Conservation (phyloP, 2,113 vertebrate species). For the Chascanopsetta lugubris region DNA sequence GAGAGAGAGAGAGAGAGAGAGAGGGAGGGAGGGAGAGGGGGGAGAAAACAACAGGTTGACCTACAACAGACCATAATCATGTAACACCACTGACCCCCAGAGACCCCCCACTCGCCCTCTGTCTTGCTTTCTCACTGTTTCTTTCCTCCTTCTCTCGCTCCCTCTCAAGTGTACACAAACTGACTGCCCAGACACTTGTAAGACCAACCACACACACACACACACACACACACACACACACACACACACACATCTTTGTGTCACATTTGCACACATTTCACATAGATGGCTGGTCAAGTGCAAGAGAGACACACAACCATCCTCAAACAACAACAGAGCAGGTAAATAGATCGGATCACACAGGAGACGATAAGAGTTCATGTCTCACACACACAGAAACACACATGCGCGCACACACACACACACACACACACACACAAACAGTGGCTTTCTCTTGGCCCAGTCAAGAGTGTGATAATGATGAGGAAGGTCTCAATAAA, state of each 20-base stretch:
- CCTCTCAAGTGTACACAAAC: constrained; percentile 57
- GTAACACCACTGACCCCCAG: constrained; percentile 73
- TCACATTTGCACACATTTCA: constrained; percentile 65
- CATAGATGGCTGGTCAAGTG: constrained; percentile 70
- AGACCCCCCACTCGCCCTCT: constrained; percentile 60
- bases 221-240: constrained; percentile 35
- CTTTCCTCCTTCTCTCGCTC: constrained; percentile 53
- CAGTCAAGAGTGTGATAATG: constrained; percentile 86
- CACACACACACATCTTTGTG: constrained; percentile 41
- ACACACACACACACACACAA: too few species aligned
- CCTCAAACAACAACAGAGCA: constrained; percentile 45
- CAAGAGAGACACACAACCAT: constrained; percentile 67
- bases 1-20: constrained; percentile 83
- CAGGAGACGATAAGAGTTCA: constrained; percentile 68
- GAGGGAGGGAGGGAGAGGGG: constrained; percentile 83
- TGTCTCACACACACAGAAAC: constrained; percentile 64
- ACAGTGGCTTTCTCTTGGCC: constrained; percentile 81
- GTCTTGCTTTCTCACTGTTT: constrained; percentile 58
- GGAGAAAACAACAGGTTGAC: constrained; percentile 88
- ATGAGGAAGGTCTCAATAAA: constrained; percentile 80
- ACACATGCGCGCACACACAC: constrained; percentile 46
- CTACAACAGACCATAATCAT: constrained; percentile 97
- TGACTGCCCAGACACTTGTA: constrained; percentile 54
- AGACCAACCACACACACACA: constrained; percentile 49
- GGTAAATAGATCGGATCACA: constrained; percentile 65